Evolutionary conservation across 2,113 vertebrate species (phyloP).

Genomic region (Protomyctophum bolini): DNA sequence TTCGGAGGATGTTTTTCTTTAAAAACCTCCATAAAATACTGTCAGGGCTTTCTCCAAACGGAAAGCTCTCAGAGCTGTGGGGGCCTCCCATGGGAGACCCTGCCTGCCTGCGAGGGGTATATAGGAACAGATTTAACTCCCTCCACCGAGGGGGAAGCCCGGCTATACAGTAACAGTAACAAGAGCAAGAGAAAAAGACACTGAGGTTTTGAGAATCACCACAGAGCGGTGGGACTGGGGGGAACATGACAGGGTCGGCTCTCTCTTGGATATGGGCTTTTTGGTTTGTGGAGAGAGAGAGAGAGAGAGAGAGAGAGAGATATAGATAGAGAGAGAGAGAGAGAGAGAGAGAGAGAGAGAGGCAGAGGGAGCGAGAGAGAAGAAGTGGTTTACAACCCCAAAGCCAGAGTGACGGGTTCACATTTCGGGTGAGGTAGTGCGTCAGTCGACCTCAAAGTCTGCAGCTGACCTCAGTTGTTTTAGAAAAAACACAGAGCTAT

Average conservation of each 20-base stretch:
- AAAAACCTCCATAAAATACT: conserved; percentile 30
- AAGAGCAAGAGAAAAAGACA: background rate
- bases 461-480: conserved; percentile 9
- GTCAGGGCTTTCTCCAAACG: conserved; percentile 49
- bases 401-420: conserved; percentile 3
- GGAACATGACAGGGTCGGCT: conserved; percentile 1
- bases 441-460: background rate
- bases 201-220: background rate
- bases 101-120: background rate
- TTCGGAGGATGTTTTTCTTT: conserved; percentile 51
- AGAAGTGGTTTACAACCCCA: conserved; percentile 16
- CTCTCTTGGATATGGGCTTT: conserved; percentile 1
- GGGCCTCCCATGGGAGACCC: conserved; percentile 40
- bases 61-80: conserved; percentile 50
- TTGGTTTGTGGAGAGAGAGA: conserved; percentile 7
- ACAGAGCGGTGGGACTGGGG: background rate
- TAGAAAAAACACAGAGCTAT: conserved; percentile 16
- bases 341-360: too few relatives aligned
- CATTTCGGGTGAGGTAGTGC: conserved; percentile 3
- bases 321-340: too few relatives aligned
- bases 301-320: too few relatives aligned
- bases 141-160: conserved; percentile 24
- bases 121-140: conserved; percentile 36
- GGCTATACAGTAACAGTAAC: background rate
- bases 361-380: conserved; percentile 4